Conservation (phyloP, 2,113 vertebrate genomes). For the Diphyllodes magnificus region DNA sequence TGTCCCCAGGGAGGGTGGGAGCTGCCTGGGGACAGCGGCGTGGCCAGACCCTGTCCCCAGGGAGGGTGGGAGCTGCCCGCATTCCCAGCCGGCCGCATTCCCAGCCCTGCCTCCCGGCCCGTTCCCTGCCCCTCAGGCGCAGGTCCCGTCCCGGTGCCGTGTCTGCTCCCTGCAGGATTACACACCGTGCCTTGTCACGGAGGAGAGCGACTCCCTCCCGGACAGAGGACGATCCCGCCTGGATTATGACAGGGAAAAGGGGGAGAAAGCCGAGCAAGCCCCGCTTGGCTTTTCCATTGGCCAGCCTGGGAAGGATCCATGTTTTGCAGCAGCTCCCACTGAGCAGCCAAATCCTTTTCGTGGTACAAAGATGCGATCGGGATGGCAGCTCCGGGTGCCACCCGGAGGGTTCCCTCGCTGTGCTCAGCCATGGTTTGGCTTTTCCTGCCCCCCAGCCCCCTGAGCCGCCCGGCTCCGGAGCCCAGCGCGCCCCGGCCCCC, state of each 20-base stretch:
- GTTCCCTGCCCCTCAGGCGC: neutral
- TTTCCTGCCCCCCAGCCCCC: neutral
- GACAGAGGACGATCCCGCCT: neutral
- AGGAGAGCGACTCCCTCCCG: neutral
- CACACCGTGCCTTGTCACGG: accelerated
- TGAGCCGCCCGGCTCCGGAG: neutral
- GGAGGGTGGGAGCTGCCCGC: neutral
- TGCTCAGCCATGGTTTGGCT: accelerated
- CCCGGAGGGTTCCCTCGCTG: neutral
- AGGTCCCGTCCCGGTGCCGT: accelerated
- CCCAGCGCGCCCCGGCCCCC: neutral
- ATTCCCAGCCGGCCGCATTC: neutral
- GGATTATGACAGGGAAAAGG: accelerated
- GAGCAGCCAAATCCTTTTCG: accelerated
- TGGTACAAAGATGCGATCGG: accelerated
- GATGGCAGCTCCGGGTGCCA: accelerated
- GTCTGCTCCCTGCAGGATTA: accelerated
- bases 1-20: no score
- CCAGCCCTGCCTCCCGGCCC: neutral
- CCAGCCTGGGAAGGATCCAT: neutral
- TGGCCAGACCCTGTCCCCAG: neutral
- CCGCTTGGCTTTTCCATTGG: neutral
- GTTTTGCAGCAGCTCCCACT: neutral
- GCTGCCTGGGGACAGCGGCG: neutral
- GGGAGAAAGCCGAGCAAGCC: neutral